Base-by-base conservation (phyloP, 2,113 vertebrate genomes). In the Glaucomys volans region DNA sequence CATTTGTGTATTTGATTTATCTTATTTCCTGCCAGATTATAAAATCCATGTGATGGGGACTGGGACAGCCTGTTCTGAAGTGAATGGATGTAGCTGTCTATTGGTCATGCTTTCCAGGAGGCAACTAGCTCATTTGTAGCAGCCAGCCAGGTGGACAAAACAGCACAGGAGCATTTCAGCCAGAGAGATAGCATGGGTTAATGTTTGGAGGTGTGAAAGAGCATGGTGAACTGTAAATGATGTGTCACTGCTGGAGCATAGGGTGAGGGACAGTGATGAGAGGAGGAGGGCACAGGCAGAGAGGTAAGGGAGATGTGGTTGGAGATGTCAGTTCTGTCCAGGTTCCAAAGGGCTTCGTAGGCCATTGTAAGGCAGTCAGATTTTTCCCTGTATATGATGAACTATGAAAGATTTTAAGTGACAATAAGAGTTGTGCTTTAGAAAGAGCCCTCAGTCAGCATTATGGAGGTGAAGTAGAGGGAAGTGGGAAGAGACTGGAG, bases 351-450 rank as follows among this genome's bases (percentile, higher is more conserved):
- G 86, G 28, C 9, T 95, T 82, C 80, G 22, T 69, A 35, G 76
- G 13, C 50, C 10, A 30, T 52, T 79, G 40, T 24, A 90, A 93
- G 32, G 26, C 71, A 91, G 7, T 52, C 87, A n/a, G 30, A 37
- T 81, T 96, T 81, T 77, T 50, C 86, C 24, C 30, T 54, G 11
- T 30, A 82, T 37, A 32, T 84, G 37, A 84, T 79, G 84, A 79
- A 26, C 59, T 90, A 84, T 47, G 76, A 69, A 50, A 76, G 28
- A 57, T 86, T 81, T 96, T 69, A 82, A 88, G 50, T 91, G 71
- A 69, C 30, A 42, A 9, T 22, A 30, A 72, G 62, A 92, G 30
- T 77, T 42, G 22, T 82, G 37, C 40, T 59, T 59, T 72, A 79
- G 50, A 47, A 50, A 47, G 32, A 59, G 3, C 37, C 54, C 28